These are phyloP conservation scores for Syndactyla subalaris DNA, from an alignment of 2,797 vertebrate species.

Conservation along the genomic window DNA sequence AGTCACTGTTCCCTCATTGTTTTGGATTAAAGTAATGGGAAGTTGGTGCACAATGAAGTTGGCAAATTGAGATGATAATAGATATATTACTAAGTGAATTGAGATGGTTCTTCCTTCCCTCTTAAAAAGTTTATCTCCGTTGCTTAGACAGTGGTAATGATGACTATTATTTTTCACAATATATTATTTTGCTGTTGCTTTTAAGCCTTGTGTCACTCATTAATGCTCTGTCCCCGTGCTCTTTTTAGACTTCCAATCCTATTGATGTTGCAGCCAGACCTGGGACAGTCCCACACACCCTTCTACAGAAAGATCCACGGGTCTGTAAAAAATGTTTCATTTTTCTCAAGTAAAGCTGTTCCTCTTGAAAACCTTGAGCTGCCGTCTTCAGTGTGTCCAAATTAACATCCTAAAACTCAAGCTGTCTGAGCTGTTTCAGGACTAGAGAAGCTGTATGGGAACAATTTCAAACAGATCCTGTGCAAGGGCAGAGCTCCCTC, in stretches of 20 bases:
- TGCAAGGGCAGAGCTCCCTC: neutral
- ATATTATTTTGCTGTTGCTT: neutral
- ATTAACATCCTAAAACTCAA: neutral
- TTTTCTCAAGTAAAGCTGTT: neutral
- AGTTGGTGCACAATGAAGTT: neutral
- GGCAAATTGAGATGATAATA: neutral
- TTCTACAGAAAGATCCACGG: slow-evolving; percentile 96
- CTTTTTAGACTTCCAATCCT: slow-evolving; percentile 92
- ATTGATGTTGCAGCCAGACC: slow-evolving; percentile 93
- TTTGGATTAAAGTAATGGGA: neutral
- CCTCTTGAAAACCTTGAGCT: neutral
- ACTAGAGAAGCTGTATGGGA: neutral
- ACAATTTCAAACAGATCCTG: accelerated
- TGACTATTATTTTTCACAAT: neutral
- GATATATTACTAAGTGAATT: neutral
- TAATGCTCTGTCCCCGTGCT: slow-evolving; percentile 16
- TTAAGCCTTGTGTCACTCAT: neutral
- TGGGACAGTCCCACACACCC: slow-evolving; percentile 92
- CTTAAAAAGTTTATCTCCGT: neutral
- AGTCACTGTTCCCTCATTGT: neutral
- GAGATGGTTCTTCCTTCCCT: neutral
- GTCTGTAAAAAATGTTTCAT: slow-evolving; percentile 75
- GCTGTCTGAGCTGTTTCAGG: neutral
- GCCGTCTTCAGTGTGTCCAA: neutral
- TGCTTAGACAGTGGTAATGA: neutral